phyloP scores from a whole-genome alignment of 2,797 vertebrate genomes.

The Sebastiscus albofasciatus region DNA sequence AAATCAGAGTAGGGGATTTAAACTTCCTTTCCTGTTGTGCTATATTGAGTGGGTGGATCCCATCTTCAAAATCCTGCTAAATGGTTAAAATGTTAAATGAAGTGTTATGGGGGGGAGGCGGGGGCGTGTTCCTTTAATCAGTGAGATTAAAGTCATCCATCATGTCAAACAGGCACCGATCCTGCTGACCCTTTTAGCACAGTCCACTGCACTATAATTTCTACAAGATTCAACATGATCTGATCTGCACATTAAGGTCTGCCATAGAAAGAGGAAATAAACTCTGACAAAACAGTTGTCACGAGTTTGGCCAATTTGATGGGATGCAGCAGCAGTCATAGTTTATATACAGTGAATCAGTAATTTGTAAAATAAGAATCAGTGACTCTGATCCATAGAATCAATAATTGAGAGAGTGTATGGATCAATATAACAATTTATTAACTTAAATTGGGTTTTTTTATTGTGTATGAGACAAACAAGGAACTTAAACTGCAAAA shows the following conservation, averaged over 20 bases:
- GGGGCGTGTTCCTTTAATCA: slow-evolving; percentile 64
- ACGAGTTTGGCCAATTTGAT: neutral
- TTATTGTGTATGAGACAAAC: neutral
- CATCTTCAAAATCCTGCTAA: slow-evolving; percentile 26
- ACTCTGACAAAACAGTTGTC: neutral
- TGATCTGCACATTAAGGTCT: neutral
- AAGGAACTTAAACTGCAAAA: neutral
- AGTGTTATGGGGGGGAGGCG: slow-evolving; percentile 48
- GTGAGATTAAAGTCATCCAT: slow-evolving; percentile 73
- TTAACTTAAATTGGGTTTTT: neutral
- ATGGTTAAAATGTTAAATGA: slow-evolving; percentile 57
- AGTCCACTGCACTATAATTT: slow-evolving; percentile 39
- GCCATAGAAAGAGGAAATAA: slow-evolving; percentile 5
- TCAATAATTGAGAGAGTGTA: neutral
- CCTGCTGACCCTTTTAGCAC: slow-evolving; percentile 44
- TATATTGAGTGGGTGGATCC: neutral
- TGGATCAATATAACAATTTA: neutral
- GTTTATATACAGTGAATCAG: neutral
- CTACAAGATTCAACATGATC: slow-evolving; percentile 16
- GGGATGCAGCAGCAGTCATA: neutral
- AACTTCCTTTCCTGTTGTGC: slow-evolving; percentile 1
- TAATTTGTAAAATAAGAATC: neutral
- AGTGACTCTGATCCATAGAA: neutral
- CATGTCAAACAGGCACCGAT: slow-evolving; percentile 58
- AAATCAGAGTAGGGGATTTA: neutral